phyloP scores from a whole-genome alignment of 2,113 vertebrate genomes.

The Rousettus leschenaultii region DNA sequence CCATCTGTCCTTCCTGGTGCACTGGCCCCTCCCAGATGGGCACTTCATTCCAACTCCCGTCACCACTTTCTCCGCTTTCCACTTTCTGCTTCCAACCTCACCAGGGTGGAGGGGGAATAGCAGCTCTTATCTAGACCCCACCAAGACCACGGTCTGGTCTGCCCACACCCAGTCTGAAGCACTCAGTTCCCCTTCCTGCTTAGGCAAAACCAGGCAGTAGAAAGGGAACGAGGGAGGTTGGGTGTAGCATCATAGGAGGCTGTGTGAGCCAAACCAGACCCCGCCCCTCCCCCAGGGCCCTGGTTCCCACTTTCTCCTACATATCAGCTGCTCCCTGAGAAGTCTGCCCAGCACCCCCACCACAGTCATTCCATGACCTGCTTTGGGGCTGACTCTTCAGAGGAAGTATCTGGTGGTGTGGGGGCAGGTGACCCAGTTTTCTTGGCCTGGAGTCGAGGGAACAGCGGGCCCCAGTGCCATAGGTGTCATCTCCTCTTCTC shows the following conservation, averaged over 20 bases:
- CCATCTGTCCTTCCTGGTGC: no score
- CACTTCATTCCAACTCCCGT: not conserved
- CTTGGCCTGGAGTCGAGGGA: not conserved
- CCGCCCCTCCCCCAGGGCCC: not conserved
- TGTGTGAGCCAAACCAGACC: not conserved
- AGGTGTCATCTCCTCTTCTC: conserved; percentile 40
- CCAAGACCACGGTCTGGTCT: no score
- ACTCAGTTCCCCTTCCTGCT: no score
- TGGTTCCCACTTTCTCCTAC: no score
- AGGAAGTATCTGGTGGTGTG: not conserved
- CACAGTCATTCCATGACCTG: not conserved
- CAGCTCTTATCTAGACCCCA: no score
- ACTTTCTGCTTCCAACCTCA: no score
- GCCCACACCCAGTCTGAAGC: no score
- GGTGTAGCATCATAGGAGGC: not conserved
- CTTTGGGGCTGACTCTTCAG: not conserved
- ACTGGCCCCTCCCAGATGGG: not conserved
- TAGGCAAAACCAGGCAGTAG: not conserved
- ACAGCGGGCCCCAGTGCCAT: not conserved
- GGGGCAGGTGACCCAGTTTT: conserved; percentile 50
- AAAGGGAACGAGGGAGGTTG: not conserved
- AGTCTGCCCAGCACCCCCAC: not conserved
- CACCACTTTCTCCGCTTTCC: not conserved
- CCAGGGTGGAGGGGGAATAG: no score
- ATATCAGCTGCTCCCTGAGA: no score